Conservation (phyloP, 2,888 invertebrate genomes). For the Drosophila leonis region DNA sequence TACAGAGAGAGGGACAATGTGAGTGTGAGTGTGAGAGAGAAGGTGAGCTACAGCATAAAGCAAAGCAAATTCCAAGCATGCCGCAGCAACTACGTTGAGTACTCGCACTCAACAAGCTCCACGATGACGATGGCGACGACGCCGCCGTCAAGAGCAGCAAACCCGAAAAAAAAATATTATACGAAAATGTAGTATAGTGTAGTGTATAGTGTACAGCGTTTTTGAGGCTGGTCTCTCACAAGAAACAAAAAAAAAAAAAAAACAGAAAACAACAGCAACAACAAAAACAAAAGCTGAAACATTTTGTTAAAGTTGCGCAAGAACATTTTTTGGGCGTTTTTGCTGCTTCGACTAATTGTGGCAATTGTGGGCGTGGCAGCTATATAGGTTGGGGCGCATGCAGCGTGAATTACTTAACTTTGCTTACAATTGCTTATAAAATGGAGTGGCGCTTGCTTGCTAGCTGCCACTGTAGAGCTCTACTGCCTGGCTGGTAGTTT, state of each 20-base stretch:
- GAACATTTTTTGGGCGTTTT: constrained; percentile 40
- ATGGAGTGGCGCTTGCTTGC: constrained; percentile 46
- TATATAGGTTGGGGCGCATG: constrained; percentile 9
- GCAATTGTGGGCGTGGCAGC: constrained; percentile 38
- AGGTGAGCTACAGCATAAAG: constrained; percentile 64
- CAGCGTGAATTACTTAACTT: constrained; percentile 68
- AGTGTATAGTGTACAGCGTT: constrained; percentile 39
- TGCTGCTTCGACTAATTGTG: constrained; percentile 62
- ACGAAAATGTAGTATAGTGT: constrained; percentile 26
- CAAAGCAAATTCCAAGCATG: constrained; percentile 81
- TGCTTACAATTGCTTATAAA: constrained; percentile 59
- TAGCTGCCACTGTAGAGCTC: constrained; percentile 40
- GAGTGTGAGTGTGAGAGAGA: neutral
- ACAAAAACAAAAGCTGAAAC: constrained; percentile 41
- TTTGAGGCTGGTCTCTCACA: constrained; percentile 24
- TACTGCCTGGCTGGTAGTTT: neutral
- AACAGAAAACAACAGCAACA: constrained; percentile 43
- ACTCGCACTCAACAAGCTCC: constrained; percentile 73
- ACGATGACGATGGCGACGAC: constrained; percentile 31
- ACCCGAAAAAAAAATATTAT: constrained; percentile 33
- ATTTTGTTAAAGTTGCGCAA: constrained; percentile 69
- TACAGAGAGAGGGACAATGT: constrained; percentile 7
- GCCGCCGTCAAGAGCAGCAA: constrained; percentile 67
- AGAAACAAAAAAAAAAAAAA: constrained; percentile 7
- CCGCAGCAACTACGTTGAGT: constrained; percentile 67